Evolutionary conservation across 2,113 vertebrate genomes (phyloP), one percentile per base, ranked within the genome.

Genomic region (Alouatta palliata): DNA sequence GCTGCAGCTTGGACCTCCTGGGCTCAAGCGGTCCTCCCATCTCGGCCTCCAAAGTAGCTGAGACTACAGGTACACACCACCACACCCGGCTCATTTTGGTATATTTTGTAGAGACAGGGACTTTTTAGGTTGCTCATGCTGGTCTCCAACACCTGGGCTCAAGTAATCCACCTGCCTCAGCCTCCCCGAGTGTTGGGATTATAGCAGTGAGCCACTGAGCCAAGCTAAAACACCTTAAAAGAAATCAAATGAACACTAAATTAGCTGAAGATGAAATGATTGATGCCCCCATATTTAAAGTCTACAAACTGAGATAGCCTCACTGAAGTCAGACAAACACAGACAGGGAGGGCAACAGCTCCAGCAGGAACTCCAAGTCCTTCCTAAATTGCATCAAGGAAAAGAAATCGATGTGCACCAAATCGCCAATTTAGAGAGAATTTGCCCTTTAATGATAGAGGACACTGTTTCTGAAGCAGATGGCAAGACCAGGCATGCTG

Each of bases 381-480:
- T 93, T 81, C 86, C 52, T 47, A 82, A 76, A 82, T 13, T 17
- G n/a, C 56, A 76, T 76, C 79, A 70, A 73, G 92, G 88, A 49
- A 47, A 87, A 61, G 27, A 52, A 49, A 30, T 0, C 17, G 35
- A 30, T 16, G 25, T 54, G 87, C 37, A 16, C 77, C 85, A 66
- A 73, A 70, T 1, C 20, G 6, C 81, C 77, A 11, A 14, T 5
- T 43, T 21, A 32, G 85, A 76, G 84, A 71, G 21, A 64, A 84
- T n/a, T 47, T 70, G 84, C 84, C 88, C 85, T 88, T 81, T 92
- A 52, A 37, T 3, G 2, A 30, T 5, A 35, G 17, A 40, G 58
- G 47, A 76, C 19, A 54, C 30, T 27, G 37, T 66, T 90, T 90
- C 84, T 37, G 32, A 87, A 66, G 77, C 93, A 90, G 96, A 91